These are phyloP conservation scores for Kryptolebias marmoratus DNA, from an alignment of 2,113 vertebrate genomes.

Conservation along the genomic window DNA sequence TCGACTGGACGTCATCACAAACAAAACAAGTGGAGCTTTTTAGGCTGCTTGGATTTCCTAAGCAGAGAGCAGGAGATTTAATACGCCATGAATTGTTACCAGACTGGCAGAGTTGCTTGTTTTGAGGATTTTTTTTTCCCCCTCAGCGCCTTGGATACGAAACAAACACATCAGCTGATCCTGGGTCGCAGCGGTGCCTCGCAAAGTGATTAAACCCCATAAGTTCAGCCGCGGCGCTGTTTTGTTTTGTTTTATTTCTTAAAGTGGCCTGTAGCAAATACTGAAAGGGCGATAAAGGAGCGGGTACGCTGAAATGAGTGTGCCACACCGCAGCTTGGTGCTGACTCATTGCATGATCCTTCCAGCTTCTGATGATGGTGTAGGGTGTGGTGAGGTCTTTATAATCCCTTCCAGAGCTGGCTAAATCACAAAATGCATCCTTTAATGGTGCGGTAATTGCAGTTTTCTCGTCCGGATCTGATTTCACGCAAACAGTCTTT, in stretches of 20 bases:
- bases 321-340: no score
- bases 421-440: background rate
- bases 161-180: background rate
- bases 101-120: background rate
- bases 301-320: background rate
- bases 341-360: constrained; percentile 4
- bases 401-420: background rate
- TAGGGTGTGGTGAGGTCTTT: constrained; percentile 22
- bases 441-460: no score
- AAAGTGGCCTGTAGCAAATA: no score
- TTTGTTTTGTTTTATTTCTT: no score
- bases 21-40: constrained; percentile 13
- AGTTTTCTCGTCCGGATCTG: no score
- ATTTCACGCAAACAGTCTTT: no score
- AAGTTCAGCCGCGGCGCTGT: no score
- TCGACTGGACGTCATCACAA: background rate
- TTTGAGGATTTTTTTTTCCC: background rate
- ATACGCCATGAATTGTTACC: background rate
- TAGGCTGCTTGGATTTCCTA: background rate
- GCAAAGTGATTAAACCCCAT: background rate
- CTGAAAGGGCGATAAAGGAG: no score
- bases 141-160: no score
- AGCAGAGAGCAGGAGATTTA: background rate
- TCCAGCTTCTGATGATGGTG: background rate
- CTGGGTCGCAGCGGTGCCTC: background rate